phyloP scores from a whole-genome alignment of 2,888 invertebrate genomes.

The Sipunculus nudus region DNA sequence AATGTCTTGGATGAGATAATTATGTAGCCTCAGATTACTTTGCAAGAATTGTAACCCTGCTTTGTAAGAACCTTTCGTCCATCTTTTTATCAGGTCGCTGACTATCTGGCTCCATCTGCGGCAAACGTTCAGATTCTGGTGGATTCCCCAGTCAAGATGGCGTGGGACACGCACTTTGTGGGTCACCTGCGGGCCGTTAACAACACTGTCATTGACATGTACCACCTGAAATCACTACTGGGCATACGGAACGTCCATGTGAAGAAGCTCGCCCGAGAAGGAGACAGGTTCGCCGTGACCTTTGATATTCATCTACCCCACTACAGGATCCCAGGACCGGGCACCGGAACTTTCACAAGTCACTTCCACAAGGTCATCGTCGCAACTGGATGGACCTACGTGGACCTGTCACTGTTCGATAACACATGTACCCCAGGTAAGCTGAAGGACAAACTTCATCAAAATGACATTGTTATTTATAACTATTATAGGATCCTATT shows the following conservation, averaged over 20 bases:
- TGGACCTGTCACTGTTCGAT: constrained; percentile 3
- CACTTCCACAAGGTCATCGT: constrained; percentile 12
- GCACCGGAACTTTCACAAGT: too few relatives aligned
- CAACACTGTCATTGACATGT: constrained; percentile 18
- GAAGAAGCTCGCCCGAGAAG: constrained; percentile 1
- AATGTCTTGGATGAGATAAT: too few relatives aligned
- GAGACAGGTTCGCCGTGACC: constrained; percentile 1
- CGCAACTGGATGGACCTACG: constrained; percentile 6
- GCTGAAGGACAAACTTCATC: too few relatives aligned
- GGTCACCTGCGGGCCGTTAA: constrained; percentile 3
- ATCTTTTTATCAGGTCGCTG: constrained; percentile 1
- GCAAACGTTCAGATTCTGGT: constrained; percentile 1
- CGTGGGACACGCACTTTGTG: constrained; percentile 18
- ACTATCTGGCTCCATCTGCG: constrained; percentile 5
- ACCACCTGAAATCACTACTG: constrained; percentile 13
- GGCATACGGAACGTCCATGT: neutral
- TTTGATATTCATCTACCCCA: neutral
- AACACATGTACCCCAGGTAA: neutral
- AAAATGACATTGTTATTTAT: too few relatives aligned
- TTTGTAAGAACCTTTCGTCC: too few relatives aligned
- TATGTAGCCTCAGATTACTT: too few relatives aligned
- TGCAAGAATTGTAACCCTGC: too few relatives aligned
- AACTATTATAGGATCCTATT: too few relatives aligned
- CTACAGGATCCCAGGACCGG: constrained; percentile 8
- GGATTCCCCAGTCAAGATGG: neutral